These are phyloP conservation scores for Drosophila birchii DNA, from an alignment of 2,888 invertebrate genomes.

Conservation along the genomic window DNA sequence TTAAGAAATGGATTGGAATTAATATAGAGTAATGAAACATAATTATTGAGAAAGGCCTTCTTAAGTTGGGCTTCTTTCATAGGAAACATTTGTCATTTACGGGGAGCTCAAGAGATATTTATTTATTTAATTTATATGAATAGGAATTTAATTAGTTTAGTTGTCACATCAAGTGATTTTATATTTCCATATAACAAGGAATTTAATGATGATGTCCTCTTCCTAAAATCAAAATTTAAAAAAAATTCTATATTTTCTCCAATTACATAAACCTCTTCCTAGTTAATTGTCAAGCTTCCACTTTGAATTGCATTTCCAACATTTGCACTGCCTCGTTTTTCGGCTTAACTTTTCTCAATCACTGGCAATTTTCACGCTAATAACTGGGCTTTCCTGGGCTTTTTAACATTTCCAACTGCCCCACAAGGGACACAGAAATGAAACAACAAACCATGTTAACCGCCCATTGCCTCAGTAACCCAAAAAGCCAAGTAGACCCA, in stretches of 20 bases:
- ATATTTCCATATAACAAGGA: no score
- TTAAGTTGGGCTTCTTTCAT: slow-evolving; percentile 5
- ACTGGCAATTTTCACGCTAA: slow-evolving; percentile 59
- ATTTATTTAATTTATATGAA: background rate
- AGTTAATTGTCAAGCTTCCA: background rate
- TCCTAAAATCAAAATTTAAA: no score
- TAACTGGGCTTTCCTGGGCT: slow-evolving; percentile 56
- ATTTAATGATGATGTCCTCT: background rate
- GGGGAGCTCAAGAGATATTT: background rate
- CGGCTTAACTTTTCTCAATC: slow-evolving; percentile 33
- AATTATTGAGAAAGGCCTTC: background rate
- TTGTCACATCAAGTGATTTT: no score
- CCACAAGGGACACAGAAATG: slow-evolving; percentile 34
- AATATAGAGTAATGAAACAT: no score
- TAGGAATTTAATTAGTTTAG: no score
- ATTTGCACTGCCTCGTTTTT: slow-evolving; percentile 35
- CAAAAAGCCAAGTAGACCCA: slow-evolving; percentile 37
- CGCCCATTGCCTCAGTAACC: slow-evolving; percentile 60
- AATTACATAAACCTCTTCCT: background rate
- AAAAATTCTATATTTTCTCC: background rate
- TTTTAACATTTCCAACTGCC: slow-evolving; percentile 61
- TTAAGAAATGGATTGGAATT: background rate
- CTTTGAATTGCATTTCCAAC: slow-evolving; percentile 22
- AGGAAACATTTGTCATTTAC: slow-evolving; percentile 3
- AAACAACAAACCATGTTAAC: slow-evolving; percentile 39